These are phyloP conservation scores for Scolopax bukidnonensis DNA, from an alignment of 2,797 vertebrate species.

Conservation along the genomic window DNA sequence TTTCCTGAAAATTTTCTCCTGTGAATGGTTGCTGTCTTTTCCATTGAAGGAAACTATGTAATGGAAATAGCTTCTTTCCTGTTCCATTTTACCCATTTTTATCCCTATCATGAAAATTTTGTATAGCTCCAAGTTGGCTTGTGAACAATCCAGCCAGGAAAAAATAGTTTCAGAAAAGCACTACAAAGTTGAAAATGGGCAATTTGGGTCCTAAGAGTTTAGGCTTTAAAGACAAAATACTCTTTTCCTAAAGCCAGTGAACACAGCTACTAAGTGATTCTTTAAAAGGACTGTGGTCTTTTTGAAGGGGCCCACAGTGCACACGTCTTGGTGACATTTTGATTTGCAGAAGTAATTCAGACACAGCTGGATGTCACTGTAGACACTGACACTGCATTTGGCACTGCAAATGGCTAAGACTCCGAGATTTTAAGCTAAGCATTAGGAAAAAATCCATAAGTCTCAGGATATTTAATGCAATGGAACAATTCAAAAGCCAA, in stretches of 20 bases:
- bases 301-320: neutral
- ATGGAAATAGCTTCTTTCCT: neutral
- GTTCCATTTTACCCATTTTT: neutral
- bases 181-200: neutral
- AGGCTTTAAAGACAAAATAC: neutral
- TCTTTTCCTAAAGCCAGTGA: neutral
- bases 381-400: neutral
- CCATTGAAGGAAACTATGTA: neutral
- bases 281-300: neutral
- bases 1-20: neutral
- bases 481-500: neutral
- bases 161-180: neutral
- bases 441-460: neutral
- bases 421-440: neutral
- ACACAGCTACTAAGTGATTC: neutral
- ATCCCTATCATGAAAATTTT: neutral
- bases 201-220: neutral
- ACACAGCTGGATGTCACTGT: neutral
- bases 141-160: neutral
- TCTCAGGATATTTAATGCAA: neutral
- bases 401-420: neutral
- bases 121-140: neutral
- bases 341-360: neutral
- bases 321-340: rapidly evolving
- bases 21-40: neutral